These are phyloP conservation scores for Pangasius krempfi DNA, from an alignment of 2,797 vertebrate genomes.

Conservation along the genomic window DNA sequence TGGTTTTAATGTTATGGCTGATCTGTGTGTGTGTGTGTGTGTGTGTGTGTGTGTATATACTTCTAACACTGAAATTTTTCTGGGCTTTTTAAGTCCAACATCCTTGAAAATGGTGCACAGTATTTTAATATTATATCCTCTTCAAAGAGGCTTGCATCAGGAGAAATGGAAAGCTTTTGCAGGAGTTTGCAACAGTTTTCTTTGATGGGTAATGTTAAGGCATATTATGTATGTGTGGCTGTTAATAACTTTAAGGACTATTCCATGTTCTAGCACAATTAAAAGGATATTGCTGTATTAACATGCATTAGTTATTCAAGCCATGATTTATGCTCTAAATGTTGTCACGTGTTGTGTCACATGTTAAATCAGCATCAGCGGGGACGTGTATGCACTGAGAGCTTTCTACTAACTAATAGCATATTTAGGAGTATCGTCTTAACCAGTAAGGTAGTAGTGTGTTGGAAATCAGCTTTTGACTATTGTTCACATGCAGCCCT, in stretches of 20 bases:
- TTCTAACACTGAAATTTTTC: too few species aligned
- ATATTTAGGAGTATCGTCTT: not conserved
- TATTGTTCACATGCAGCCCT: not conserved
- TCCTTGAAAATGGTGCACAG: not conserved
- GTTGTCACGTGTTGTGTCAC: not conserved
- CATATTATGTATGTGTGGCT: not conserved
- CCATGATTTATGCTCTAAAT: not conserved
- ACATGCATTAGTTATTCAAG: not conserved
- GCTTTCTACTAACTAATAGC: not conserved
- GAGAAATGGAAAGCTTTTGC: not conserved
- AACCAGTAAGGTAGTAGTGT: not conserved
- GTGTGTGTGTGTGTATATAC: too few species aligned
- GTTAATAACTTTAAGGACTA: too few species aligned
- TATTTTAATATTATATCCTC: not conserved
- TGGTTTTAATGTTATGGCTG: too few species aligned
- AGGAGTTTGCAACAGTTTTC: not conserved
- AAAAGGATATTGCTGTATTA: not conserved
- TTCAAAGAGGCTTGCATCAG: not conserved
- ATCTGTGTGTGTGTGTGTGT: too few species aligned
- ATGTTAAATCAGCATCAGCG: not conserved
- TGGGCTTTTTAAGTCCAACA: not conserved
- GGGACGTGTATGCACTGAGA: not conserved
- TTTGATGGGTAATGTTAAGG: not conserved
- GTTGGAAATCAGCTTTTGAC: not conserved
- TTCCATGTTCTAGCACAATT: too few species aligned